Base-by-base conservation (phyloP, 2,888 invertebrate species). In the Aradus depressus region DNA sequence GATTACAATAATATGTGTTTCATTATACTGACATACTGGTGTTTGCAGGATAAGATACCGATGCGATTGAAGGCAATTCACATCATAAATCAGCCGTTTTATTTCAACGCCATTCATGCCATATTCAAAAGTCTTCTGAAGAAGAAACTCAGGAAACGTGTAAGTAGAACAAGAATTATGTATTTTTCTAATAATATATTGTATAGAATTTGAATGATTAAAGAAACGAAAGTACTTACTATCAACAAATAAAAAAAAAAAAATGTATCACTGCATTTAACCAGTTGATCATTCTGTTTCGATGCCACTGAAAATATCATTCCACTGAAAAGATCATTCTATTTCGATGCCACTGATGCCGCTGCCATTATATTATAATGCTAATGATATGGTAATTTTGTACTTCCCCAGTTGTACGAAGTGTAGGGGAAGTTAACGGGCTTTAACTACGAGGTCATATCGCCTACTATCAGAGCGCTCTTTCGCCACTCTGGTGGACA, bases 31-130 rank as follows among this genome's bases (percentile, higher is more conserved):
- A n/a, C n/a, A n/a, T n/a, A n/a, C n/a, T n/a, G n/a, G n/a, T 2
- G 32, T 41, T 58, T 59, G 32, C 56, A 64, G 64, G 62, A 64
- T 52, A 71, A 71, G 26, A 70, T 72, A 56, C 72, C 72, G 3
- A 60, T 71, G 57, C 62, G 72, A 38, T 68, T 72, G 58, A 72
- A 71, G 62, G 70, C 69, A 44, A 68, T 72, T 59, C 71, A 72
- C 52, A 63, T 72, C 21, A 64, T 72, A 23, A 70, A 71, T 55
- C 71, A 72, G 58, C 71, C 72, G 5, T 70, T 70, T 57, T 71
- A 70, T 59, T 71, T 72, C 54, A 62, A 60, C 43, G 62, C 61
- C 1, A 55, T 62, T 8, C 62, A 60, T 44, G 60, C 63, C 8
- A 57, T 63, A 12, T 60, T 61, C 39, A 60, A 57, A 41, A 57